Evolutionary conservation across 2,113 vertebrate species (phyloP).

Genomic region (Alaudala cheleensis): DNA sequence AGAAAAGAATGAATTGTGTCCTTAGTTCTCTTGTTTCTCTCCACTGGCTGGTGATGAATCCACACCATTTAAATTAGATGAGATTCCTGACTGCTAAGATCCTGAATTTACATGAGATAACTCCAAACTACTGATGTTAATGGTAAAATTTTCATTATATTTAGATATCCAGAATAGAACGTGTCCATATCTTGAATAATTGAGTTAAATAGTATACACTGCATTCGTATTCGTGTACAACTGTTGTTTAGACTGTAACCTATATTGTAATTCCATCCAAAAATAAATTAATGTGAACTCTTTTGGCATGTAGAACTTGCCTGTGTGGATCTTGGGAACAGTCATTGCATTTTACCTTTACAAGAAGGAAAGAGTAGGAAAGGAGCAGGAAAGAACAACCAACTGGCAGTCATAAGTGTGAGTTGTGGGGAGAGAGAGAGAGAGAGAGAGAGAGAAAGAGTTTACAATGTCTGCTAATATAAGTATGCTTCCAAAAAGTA

Average conservation of each 20-base stretch:
- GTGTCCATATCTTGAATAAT: background rate
- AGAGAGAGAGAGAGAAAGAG: background rate
- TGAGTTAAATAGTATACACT: background rate
- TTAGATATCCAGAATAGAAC: background rate
- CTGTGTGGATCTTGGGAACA: background rate
- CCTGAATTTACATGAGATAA: background rate
- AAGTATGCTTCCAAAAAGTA: background rate
- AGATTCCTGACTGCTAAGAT: background rate
- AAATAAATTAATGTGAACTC: background rate
- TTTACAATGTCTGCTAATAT: background rate
- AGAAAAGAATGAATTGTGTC: background rate
- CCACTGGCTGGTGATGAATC: background rate
- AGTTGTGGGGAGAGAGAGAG: fast-evolving
- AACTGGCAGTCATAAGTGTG: background rate
- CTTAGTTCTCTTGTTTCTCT: background rate
- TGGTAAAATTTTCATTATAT: background rate
- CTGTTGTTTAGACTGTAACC: background rate
- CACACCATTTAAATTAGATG: background rate
- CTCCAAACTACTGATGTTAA: background rate
- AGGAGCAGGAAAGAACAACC: background rate
- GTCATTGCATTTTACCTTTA: background rate
- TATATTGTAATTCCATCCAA: background rate
- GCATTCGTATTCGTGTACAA: background rate
- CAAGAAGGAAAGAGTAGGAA: background rate
- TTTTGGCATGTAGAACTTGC: background rate